phyloP scores from a whole-genome alignment of 2,113 vertebrate genomes.

The Chascanopsetta lugubris region DNA sequence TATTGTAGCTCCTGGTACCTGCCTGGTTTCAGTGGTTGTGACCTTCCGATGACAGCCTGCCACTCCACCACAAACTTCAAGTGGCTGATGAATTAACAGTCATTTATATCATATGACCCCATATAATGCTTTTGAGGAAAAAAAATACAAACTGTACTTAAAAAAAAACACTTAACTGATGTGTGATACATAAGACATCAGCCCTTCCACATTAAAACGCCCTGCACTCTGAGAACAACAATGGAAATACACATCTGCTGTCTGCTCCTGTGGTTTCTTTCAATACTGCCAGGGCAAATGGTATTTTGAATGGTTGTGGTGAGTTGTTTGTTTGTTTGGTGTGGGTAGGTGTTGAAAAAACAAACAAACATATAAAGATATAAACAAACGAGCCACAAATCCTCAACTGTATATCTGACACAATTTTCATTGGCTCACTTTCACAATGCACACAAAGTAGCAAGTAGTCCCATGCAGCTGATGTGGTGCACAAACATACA shows the following conservation, averaged over 20 bases:
- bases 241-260: neutral
- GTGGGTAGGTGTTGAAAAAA: neutral
- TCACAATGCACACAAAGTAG: neutral
- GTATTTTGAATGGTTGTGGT: neutral
- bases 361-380: neutral
- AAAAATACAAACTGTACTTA: no score
- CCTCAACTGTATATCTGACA: conserved; percentile 23
- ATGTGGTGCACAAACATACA: conserved; percentile 30
- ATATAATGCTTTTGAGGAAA: no score
- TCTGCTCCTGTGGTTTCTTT: neutral
- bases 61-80: no score
- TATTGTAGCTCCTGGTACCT: no score
- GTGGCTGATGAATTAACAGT: no score
- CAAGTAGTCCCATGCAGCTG: conserved; percentile 6
- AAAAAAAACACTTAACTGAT: neutral
- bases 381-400: conserved; percentile 1
- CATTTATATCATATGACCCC: no score
- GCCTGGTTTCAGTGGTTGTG: no score
- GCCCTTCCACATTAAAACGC: neutral
- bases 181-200: neutral
- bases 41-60: no score
- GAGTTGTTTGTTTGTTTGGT: conserved; percentile 1
- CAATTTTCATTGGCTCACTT: conserved; percentile 1
- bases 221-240: neutral
- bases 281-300: neutral